A percentile compares a stretch with the other conserved stretches of the same genome.
These are phyloP conservation scores for Epinephelus moara DNA, from an alignment of 2,113 vertebrate species.

Conservation along the genomic window DNA sequence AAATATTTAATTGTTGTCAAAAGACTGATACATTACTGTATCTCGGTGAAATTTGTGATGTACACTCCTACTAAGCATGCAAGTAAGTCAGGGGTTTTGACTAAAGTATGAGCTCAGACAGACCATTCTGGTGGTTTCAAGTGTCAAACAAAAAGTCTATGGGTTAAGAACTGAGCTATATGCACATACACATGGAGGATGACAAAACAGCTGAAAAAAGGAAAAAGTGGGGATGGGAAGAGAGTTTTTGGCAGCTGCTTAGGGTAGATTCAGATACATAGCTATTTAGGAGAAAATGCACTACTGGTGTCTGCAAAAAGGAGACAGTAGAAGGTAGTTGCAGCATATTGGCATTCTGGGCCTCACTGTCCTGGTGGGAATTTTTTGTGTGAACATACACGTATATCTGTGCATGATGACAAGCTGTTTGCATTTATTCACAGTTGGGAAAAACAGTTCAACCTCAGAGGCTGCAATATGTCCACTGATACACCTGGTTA, in stretches of 20 bases:
- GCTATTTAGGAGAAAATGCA: background rate
- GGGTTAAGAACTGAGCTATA: background rate
- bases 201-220: background rate
- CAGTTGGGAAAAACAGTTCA: constrained; percentile 1
- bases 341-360: background rate
- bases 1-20: too few relatives aligned
- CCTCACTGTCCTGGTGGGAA: background rate
- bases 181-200: background rate
- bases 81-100: background rate
- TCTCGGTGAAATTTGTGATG: too few relatives aligned
- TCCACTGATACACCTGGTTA: background rate
- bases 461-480: background rate
- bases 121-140: background rate
- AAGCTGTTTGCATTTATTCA: constrained; percentile 26
- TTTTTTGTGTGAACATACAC: background rate
- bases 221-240: background rate
- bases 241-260: background rate
- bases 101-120: background rate
- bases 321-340: background rate
- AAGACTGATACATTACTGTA: too few relatives aligned
- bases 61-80: background rate
- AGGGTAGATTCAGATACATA: background rate
- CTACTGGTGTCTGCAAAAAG: constrained; percentile 8
- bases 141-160: background rate
- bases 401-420: background rate